Evolutionary conservation across 1,140 invertebrate species (phyloP).

Genomic region (Agrilus planipennis): DNA sequence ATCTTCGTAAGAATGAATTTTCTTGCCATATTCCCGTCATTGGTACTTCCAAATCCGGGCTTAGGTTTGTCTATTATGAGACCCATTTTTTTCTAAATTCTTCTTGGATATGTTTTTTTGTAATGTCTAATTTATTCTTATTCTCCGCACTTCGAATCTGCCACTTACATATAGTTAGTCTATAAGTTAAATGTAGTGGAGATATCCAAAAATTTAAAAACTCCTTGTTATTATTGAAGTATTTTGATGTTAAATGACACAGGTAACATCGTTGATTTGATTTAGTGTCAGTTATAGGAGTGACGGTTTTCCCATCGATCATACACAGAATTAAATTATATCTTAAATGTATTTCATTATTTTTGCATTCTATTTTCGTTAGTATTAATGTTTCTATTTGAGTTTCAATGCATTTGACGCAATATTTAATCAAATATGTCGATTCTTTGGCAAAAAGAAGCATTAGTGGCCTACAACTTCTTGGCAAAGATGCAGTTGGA

Average conservation of each 20-base stretch:
- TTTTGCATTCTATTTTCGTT: slow-evolving; percentile 1
- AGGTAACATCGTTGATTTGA: slow-evolving; percentile 19
- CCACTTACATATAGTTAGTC: too few relatives aligned
- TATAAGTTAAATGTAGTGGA: too few relatives aligned
- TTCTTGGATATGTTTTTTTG: too few relatives aligned
- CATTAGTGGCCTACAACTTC: background rate
- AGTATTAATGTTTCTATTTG: slow-evolving; percentile 4
- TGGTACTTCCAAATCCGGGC: too few relatives aligned
- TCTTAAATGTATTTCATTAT: slow-evolving; percentile 7
- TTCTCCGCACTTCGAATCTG: too few relatives aligned
- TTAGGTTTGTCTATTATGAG: too few relatives aligned
- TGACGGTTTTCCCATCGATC: slow-evolving; percentile 28
- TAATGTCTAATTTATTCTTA: too few relatives aligned
- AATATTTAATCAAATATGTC: background rate
- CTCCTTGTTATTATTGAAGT: slow-evolving; percentile 16
- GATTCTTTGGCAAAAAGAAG: slow-evolving; percentile 3
- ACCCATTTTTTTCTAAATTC: too few relatives aligned
- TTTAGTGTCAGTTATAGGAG: slow-evolving; percentile 20
- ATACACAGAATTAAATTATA: slow-evolving; percentile 23
- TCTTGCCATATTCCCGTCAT: too few relatives aligned
- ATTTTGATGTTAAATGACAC: slow-evolving; percentile 17
- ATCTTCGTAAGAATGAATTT: too few relatives aligned
- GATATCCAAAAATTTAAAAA: too few relatives aligned
- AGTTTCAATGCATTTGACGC: background rate
- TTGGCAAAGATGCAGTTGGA: background rate